Evolutionary conservation across 37 sponge, comb jelly and placozoan genomes (phyloP), one percentile per base, ranked within the genome.

Genomic region (Aplysina aerophoba): DNA sequence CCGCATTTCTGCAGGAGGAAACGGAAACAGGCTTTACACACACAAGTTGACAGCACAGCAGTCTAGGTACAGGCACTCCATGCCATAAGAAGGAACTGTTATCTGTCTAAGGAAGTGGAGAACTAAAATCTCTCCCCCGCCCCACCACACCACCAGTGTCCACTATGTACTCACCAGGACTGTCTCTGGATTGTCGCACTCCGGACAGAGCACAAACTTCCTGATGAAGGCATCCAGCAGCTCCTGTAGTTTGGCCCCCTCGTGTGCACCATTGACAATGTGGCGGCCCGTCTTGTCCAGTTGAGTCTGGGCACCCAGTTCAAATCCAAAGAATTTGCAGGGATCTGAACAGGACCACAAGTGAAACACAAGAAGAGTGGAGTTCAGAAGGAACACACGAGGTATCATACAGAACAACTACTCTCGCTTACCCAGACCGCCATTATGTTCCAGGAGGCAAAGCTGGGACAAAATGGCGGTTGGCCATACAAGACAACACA

Each of bases 201-300:
- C 96, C 20, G 90, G 87, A 57, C 99, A 99, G 57, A 99, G 85
- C 0, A 99, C 99, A 86, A 99, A 99, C 78, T 95, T 94, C 87
- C 93, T 93, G 86, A 99, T 96, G 93, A 99, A 99, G 57, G 90
- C 96, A 69, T 96, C 92, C 25, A 99, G 91, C 59, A 99, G 72
- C 55, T 96, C 99, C 84, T 99, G 99, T 54, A 99, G 94, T 69
- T 89, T 93, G 56, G 63, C 63, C 22, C 61, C 84, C 72, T 93
- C 96, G 86, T 99, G 99, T n/a, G 95, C 84, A 16, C 99, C 99
- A 71, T 99, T 99, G 55, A 99, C 97, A 63, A 99, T 97, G 91
- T 95, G 95, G 87, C 97, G 95, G 14, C 94, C 96, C 31, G 63
- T 92, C 87, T 96, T 96, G 79, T 96, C 97, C 83, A 99, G 89